Conservation (phyloP, 1,140 invertebrate species). For the Sycophaga agraensis region DNA sequence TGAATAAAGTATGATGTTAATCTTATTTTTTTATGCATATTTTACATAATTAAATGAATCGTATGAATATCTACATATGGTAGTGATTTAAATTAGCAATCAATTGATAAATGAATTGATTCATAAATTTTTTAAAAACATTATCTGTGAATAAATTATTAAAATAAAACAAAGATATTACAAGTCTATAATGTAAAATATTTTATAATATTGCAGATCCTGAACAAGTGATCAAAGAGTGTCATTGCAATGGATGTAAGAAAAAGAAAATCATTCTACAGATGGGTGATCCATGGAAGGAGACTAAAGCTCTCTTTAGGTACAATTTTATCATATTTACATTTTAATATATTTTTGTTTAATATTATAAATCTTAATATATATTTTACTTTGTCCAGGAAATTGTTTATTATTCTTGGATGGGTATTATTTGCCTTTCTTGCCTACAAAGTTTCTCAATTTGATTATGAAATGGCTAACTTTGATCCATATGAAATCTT, state of each 20-base stretch:
- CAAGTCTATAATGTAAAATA: not conserved
- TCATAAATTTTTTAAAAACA: too few species aligned
- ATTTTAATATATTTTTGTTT: slow-evolving; percentile 36
- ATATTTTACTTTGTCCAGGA: slow-evolving; percentile 52
- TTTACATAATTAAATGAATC: too few species aligned
- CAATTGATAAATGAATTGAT: too few species aligned
- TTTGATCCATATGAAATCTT: slow-evolving; percentile 99
- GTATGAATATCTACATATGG: too few species aligned
- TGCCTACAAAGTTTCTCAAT: slow-evolving; percentile 95
- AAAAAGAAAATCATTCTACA: slow-evolving; percentile 82
- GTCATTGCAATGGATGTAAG: slow-evolving; percentile 85
- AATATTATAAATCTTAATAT: not conserved
- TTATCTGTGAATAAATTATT: too few species aligned
- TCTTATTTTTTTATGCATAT: not conserved
- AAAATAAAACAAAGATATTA: too few species aligned
- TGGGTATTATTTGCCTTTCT: slow-evolving; percentile 87
- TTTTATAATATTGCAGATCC: slow-evolving; percentile 63
- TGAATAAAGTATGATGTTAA: slow-evolving; percentile 2
- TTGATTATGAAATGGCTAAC: slow-evolving; percentile 97
- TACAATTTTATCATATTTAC: slow-evolving; percentile 33
- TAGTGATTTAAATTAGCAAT: too few species aligned
- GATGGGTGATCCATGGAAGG: slow-evolving; percentile 82
- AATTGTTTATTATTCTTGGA: slow-evolving; percentile 74
- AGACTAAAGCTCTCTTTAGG: slow-evolving; percentile 68
- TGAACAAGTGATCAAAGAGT: slow-evolving; percentile 71